Evolutionary conservation across 2,797 vertebrate genomes (phyloP).

Genomic region (Peromyscus attwateri): DNA sequence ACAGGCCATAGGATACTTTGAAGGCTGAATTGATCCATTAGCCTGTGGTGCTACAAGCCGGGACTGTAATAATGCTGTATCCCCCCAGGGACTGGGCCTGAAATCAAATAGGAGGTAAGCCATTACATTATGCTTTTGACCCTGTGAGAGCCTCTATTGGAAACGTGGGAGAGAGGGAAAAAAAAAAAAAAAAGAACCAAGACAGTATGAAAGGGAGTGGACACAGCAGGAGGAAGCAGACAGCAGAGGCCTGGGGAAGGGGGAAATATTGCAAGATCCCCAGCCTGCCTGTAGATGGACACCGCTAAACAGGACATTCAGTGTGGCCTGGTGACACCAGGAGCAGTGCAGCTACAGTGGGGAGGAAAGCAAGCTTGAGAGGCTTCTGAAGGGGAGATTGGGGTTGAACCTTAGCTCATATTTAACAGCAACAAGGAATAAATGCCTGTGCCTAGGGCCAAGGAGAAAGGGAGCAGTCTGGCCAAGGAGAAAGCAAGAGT

Average conservation of each 20-base stretch:
- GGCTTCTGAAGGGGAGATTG: constrained; percentile 41
- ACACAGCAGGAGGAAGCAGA: neutral
- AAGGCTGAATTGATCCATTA: constrained; percentile 90
- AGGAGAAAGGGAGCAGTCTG: neutral
- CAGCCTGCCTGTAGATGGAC: constrained; percentile 52
- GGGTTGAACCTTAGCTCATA: constrained; percentile 31
- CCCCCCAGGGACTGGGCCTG: constrained; percentile 76
- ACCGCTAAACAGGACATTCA: constrained; percentile 23
- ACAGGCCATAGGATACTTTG: constrained; percentile 88
- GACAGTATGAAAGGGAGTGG: neutral
- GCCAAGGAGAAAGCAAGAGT: constrained; percentile 30
- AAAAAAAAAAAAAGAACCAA: constrained; percentile 1
- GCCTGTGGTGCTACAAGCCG: constrained; percentile 87
- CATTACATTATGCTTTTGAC: constrained; percentile 87
- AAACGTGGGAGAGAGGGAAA: constrained; percentile 61
- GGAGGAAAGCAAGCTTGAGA: constrained; percentile 71
- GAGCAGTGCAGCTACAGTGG: neutral
- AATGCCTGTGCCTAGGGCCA: neutral
- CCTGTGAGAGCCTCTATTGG: constrained; percentile 78
- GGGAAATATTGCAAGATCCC: neutral
- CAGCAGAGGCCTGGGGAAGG: neutral
- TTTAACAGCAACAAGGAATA: constrained; percentile 67
- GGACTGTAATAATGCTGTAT: constrained; percentile 86
- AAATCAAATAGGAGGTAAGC: constrained; percentile 88
- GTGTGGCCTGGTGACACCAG: neutral